Conservation (phyloP, 2,797 vertebrate species). For the Erethizon dorsatum region DNA sequence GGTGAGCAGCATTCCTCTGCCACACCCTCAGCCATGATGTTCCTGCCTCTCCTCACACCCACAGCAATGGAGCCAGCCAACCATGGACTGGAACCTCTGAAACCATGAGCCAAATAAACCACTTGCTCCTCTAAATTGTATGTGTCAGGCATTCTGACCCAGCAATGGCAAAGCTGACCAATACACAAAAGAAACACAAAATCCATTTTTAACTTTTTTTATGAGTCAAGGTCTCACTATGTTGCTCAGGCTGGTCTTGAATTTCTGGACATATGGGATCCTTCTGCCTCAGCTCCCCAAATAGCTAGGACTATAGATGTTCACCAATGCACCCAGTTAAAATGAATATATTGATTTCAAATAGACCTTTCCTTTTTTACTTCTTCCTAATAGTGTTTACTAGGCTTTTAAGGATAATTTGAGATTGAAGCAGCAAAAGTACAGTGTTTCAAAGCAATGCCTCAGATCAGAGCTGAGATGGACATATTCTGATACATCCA, state of each 20-base stretch:
- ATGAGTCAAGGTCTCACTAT: background rate
- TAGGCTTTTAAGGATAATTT: background rate
- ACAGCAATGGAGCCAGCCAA: background rate
- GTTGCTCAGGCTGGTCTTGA: background rate
- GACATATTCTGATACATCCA: accelerated
- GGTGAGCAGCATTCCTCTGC: background rate
- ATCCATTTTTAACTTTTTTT: background rate
- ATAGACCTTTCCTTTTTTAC: background rate
- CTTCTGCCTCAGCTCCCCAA: background rate
- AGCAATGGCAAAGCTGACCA: background rate
- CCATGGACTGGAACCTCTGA: background rate
- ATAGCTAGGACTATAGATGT: background rate
- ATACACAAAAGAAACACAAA: background rate
- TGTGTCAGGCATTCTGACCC: background rate
- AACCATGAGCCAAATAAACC: too few species aligned
- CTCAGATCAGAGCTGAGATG: background rate
- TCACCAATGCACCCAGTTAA: background rate
- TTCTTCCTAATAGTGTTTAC: background rate
- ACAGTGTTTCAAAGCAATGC: background rate
- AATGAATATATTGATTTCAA: background rate
- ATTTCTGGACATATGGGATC: background rate
- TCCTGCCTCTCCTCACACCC: background rate
- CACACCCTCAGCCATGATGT: background rate
- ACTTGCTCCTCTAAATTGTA: background rate
- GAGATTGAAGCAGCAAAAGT: background rate